Percentiles rank a stretch among this genome's conserved stretches.
These are phyloP conservation scores for Heliconius ismenius DNA, from an alignment of 2,888 invertebrate genomes.

Conservation along the genomic window DNA sequence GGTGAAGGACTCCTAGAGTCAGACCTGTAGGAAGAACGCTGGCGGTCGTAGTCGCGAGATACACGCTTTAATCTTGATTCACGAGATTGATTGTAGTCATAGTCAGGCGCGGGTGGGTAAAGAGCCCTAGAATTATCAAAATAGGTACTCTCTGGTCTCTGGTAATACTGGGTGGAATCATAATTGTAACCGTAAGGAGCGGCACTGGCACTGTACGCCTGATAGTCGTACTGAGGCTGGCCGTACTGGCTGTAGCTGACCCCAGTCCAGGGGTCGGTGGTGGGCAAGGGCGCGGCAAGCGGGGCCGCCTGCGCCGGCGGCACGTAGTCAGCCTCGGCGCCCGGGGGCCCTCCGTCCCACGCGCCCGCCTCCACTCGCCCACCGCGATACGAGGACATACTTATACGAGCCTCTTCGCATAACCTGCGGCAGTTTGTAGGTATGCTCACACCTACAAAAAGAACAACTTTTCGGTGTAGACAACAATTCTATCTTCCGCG, in stretches of 20 bases:
- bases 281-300: constrained; percentile 62
- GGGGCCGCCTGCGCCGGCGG: constrained; percentile 63
- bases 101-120: constrained; percentile 49
- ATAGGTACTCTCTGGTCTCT: constrained; percentile 56
- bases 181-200: constrained; percentile 60
- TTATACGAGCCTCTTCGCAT: constrained; percentile 73
- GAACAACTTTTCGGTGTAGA: constrained; percentile 86
- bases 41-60: constrained; percentile 51
- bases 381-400: constrained; percentile 77
- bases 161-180: constrained; percentile 63
- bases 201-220: constrained; percentile 59
- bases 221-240: constrained; percentile 65
- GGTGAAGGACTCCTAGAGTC: constrained; percentile 66
- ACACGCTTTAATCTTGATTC: constrained; percentile 53
- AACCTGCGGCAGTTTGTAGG: constrained; percentile 82
- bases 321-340: constrained; percentile 78
- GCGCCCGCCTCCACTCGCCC: constrained; percentile 56
- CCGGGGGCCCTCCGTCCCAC: constrained; percentile 81
- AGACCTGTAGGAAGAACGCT: constrained; percentile 56
- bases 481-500: constrained; percentile 72
- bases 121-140: constrained; percentile 53
- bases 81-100: constrained; percentile 49
- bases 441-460: constrained; percentile 85
- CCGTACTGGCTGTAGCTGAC: constrained; percentile 73
- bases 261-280: constrained; percentile 77